Percentiles rank a stretch among this genome's conserved stretches.
phyloP scores from a whole-genome alignment of 2,797 vertebrate genomes.

The Hypotaenidia philippensis region DNA sequence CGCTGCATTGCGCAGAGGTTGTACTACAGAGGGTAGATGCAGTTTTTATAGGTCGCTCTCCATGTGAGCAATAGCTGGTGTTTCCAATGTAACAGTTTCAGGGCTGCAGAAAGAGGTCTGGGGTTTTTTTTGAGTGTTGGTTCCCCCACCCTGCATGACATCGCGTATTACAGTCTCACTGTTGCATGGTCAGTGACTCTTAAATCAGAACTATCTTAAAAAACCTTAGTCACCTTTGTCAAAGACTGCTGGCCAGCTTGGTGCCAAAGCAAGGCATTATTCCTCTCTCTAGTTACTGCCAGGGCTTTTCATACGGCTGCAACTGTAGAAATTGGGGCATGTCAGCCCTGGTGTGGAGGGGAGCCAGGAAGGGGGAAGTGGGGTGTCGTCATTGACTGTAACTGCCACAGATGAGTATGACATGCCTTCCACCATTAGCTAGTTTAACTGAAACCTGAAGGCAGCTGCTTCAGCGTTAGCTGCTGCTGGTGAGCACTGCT shows the following conservation, averaged over 20 bases:
- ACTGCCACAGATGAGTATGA: not conserved
- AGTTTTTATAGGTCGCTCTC: not conserved
- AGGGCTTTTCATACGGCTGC: rapidly evolving
- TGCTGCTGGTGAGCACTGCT: not conserved
- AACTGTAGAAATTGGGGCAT: not conserved
- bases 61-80: not conserved
- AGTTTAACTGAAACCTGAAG: not conserved
- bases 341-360: not conserved
- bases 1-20: not conserved
- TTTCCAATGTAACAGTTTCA: not conserved
- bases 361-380: not conserved
- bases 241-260: not conserved
- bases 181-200: not conserved
- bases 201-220: not conserved
- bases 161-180: rapidly evolving
- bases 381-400: not conserved
- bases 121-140: not conserved
- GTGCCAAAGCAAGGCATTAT: not conserved
- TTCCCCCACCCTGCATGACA: not conserved
- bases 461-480: not conserved
- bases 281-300: not conserved
- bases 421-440: not conserved
- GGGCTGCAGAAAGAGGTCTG: not conserved
- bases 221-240: not conserved
- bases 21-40: not conserved